Evolutionary conservation across 2,888 invertebrate genomes (phyloP).

Genomic region (Spilosoma lubricipeda): DNA sequence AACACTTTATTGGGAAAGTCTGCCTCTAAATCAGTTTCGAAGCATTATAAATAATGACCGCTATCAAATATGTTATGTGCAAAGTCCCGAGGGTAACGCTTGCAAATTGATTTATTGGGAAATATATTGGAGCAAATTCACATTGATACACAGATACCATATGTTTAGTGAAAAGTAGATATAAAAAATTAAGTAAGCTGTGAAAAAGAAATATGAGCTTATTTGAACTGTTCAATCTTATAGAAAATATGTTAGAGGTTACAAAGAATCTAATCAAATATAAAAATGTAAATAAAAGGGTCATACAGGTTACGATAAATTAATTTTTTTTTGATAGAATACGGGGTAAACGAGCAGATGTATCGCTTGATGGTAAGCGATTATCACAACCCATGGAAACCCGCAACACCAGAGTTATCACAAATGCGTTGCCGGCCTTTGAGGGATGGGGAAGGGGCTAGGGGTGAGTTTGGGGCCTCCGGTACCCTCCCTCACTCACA

Average conservation of each 20-base stretch:
- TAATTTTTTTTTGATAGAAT: too few species aligned
- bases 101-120: constrained; percentile 1
- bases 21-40: background rate
- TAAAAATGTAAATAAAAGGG: background rate
- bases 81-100: background rate
- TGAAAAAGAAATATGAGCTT: background rate
- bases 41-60: constrained; percentile 16
- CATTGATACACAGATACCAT: background rate
- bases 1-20: constrained; percentile 25
- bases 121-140: background rate
- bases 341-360: too few species aligned
- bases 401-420: too few species aligned
- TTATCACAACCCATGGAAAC: too few species aligned
- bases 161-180: background rate
- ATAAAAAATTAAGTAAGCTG: background rate
- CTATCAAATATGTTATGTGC: constrained; percentile 22
- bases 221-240: background rate
- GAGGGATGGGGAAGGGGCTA: too few species aligned
- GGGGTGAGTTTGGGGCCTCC: too few species aligned
- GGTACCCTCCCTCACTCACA: too few species aligned
- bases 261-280: background rate
- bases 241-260: background rate
- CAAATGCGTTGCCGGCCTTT: too few species aligned
- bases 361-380: too few species aligned
- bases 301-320: background rate